Conservation (phyloP, 2,888 invertebrate genomes). For the Aleiodes alternator region DNA sequence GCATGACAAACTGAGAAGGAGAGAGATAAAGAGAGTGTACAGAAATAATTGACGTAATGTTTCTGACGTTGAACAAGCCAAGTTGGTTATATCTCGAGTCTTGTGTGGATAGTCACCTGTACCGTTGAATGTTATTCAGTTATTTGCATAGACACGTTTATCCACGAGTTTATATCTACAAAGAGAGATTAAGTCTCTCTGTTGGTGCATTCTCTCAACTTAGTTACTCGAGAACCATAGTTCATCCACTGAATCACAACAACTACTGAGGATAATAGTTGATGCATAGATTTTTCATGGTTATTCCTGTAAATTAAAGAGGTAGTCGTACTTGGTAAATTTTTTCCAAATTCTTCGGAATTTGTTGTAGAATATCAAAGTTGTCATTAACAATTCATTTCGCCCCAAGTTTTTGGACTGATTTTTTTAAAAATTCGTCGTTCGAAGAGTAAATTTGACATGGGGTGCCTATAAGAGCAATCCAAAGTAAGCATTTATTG, state of each 20-base stretch:
- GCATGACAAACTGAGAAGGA: neutral
- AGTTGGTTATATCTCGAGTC: slow-evolving; percentile 10
- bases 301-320: neutral
- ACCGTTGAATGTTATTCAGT: slow-evolving; percentile 36
- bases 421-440: too few species aligned
- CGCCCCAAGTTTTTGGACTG: too few species aligned
- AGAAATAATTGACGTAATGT: slow-evolving; percentile 47
- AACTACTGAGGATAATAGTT: slow-evolving; percentile 30
- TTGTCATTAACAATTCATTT: too few species aligned
- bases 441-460: too few species aligned
- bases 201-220: slow-evolving; percentile 37
- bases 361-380: too few species aligned
- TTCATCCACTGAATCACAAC: neutral
- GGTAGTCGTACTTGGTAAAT: too few species aligned
- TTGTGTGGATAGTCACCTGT: slow-evolving; percentile 38
- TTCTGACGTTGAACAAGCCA: slow-evolving; percentile 40
- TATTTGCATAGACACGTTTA: slow-evolving; percentile 48
- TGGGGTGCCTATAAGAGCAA: too few species aligned
- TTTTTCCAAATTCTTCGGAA: too few species aligned
- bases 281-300: slow-evolving; percentile 31
- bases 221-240: slow-evolving; percentile 22
- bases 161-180: slow-evolving; percentile 42
- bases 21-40: slow-evolving; percentile 24
- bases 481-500: too few species aligned
- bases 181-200: slow-evolving; percentile 38